These are phyloP conservation scores for Sturnus vulgaris DNA, from an alignment of 2,113 vertebrate genomes.

Conservation along the genomic window DNA sequence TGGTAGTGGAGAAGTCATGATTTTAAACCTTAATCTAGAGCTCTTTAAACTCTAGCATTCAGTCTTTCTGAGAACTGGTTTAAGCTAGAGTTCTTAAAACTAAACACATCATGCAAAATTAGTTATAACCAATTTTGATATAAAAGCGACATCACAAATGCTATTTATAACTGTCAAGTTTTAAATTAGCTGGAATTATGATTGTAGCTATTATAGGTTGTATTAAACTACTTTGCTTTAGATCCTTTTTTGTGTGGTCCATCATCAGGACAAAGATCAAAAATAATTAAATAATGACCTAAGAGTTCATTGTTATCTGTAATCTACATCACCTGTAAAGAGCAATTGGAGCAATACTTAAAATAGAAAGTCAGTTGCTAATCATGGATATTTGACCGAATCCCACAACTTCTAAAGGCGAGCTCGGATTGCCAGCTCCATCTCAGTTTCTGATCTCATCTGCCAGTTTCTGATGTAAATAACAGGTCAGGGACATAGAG, in stretches of 20 bases:
- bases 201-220: background rate
- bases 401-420: background rate
- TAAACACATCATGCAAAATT: background rate
- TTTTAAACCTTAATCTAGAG: background rate
- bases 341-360: background rate
- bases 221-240: background rate
- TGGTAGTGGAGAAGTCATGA: background rate
- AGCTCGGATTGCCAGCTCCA: background rate
- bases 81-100: background rate
- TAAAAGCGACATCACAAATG: background rate
- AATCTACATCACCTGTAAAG: background rate
- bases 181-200: background rate
- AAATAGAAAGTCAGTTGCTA: background rate
- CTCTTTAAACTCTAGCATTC: background rate
- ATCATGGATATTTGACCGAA: background rate
- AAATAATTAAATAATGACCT: background rate
- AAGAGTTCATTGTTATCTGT: background rate
- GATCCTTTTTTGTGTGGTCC: background rate
- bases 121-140: background rate
- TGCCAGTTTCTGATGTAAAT: background rate
- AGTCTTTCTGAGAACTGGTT: background rate
- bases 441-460: no score
- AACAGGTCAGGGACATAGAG: background rate
- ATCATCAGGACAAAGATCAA: background rate
- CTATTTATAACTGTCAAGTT: background rate